Percentiles rank a stretch among this genome's conserved stretches.
phyloP scores from a whole-genome alignment of 2,888 invertebrate species.

The Tipula helvola region DNA sequence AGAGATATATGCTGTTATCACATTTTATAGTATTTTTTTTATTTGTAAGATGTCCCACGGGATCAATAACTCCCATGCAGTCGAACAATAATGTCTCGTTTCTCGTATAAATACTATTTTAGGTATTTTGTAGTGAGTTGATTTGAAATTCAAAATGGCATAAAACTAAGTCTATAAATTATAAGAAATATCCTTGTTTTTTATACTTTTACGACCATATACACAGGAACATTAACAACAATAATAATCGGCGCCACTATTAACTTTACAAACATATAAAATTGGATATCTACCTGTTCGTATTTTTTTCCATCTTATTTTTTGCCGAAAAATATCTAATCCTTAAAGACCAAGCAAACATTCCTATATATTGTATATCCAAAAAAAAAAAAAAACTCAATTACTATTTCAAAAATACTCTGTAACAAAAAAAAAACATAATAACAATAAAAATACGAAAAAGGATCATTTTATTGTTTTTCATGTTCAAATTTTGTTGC shows the following conservation, averaged over 20 bases:
- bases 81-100: background rate
- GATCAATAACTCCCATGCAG: background rate
- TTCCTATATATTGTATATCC: too few species aligned
- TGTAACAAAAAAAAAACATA: background rate
- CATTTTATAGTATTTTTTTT: background rate
- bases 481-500: background rate
- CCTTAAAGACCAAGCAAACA: background rate
- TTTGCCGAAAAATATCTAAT: background rate
- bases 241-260: conserved; percentile 4
- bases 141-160: conserved; percentile 4
- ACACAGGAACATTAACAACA: background rate
- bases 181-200: background rate
- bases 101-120: background rate
- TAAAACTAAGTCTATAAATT: background rate
- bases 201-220: background rate
- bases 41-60: background rate
- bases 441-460: background rate
- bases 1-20: background rate
- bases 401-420: background rate
- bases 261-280: background rate
- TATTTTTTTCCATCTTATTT: background rate
- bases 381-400: background rate
- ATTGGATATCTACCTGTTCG: background rate
- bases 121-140: background rate
- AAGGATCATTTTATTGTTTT: background rate